A percentile compares a stretch with the other conserved stretches of the same genome.
phyloP scores from a whole-genome alignment of 2,888 invertebrate genomes.

The Ctenicera cuprea region DNA sequence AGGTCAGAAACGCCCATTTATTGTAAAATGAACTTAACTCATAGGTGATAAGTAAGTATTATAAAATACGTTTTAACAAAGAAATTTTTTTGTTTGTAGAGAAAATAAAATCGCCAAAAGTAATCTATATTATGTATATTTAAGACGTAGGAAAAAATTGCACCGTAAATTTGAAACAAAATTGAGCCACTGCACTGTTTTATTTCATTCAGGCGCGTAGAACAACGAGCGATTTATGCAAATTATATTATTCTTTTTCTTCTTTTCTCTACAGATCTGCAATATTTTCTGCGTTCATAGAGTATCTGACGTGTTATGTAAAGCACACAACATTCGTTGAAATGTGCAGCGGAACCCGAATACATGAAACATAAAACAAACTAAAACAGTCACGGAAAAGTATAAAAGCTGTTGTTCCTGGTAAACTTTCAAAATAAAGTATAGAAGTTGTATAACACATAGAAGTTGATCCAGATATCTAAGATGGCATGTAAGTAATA shows the following conservation, averaged over 20 bases:
- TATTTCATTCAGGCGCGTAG: background rate
- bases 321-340: background rate
- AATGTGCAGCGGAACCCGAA: background rate
- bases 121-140: no score
- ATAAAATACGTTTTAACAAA: no score
- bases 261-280: background rate
- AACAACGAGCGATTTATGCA: background rate
- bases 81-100: no score
- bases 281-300: background rate
- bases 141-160: background rate
- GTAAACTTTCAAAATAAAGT: slow-evolving; percentile 21
- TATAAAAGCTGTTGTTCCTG: slow-evolving; percentile 1
- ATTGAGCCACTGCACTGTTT: background rate
- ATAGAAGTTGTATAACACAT: slow-evolving; percentile 14
- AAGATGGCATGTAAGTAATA: slow-evolving; percentile 3
- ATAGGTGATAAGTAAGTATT: no score
- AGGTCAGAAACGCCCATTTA: no score
- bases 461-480: background rate
- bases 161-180: background rate
- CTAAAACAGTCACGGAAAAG: slow-evolving; percentile 5
- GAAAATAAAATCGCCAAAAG: no score
- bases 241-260: no score
- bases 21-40: no score
- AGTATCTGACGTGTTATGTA: background rate
- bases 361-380: slow-evolving; percentile 8